Conservation (phyloP, 2,797 vertebrate genomes). For the Chrysocyon brachyurus region DNA sequence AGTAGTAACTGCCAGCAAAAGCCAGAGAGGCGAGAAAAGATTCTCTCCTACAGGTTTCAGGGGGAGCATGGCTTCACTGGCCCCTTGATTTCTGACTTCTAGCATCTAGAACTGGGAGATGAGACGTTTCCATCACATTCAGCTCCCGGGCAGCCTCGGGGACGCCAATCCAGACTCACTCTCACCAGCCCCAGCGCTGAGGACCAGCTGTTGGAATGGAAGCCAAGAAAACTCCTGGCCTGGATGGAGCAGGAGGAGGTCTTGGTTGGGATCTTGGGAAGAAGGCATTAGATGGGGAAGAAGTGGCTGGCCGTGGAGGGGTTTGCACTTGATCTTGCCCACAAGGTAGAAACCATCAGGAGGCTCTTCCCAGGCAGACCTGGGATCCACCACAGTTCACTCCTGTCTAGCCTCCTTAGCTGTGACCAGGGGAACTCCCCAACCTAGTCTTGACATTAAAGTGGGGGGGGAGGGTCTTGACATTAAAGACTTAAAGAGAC, state of each 20-base stretch:
- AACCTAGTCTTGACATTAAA: background rate
- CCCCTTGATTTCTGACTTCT: background rate
- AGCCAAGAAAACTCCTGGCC: background rate
- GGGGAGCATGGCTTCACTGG: too few species aligned
- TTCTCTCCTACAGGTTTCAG: background rate
- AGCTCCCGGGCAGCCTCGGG: background rate
- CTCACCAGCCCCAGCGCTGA: background rate
- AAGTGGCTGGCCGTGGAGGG: background rate
- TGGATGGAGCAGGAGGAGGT: background rate
- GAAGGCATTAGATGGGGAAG: background rate
- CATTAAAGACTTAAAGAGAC: slow-evolving; percentile 67
- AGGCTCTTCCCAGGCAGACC: background rate
- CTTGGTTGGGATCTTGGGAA: background rate
- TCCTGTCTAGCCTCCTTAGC: background rate
- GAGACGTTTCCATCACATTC: background rate
- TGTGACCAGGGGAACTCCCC: background rate
- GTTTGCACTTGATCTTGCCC: background rate
- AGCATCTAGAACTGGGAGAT: background rate
- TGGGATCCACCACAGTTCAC: background rate
- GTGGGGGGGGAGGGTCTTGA: background rate
- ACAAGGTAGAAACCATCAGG: background rate
- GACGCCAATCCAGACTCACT: background rate
- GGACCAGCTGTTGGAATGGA: background rate
- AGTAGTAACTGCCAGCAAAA: background rate
- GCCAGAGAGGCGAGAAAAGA: background rate